A percentile compares a stretch with the other conserved stretches of the same genome.
Conservation (phyloP, 2,797 vertebrate genomes). For the Gobionotothen gibberifrons region DNA sequence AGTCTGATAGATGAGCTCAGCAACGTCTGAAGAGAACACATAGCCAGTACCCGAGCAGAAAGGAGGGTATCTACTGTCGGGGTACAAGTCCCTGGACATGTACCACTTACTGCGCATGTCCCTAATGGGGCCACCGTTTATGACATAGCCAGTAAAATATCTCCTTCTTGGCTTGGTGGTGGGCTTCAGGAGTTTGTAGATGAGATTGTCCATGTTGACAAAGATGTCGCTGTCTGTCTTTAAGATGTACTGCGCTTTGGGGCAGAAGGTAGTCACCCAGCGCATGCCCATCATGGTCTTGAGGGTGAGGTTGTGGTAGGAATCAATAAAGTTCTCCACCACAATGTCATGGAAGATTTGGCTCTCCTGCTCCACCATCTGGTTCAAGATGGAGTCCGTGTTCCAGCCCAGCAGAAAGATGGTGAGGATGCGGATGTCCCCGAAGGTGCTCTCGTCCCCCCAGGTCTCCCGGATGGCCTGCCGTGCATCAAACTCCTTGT, state of each 20-base stretch:
- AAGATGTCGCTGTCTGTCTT: constrained; percentile 99
- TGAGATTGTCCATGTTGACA: constrained; percentile 99
- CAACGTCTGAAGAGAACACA: constrained; percentile 96
- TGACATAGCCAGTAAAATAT: constrained; percentile 97
- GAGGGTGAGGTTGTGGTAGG: constrained; percentile 97
- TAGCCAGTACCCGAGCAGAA: constrained; percentile 99
- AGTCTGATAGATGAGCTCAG: constrained; percentile 96
- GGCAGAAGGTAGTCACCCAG: constrained; percentile 95
- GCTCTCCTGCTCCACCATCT: constrained; percentile 99
- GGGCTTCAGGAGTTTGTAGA: constrained; percentile 96
- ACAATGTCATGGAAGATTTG: constrained; percentile 98
- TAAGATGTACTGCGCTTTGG: constrained; percentile 95
- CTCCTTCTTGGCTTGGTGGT: constrained; percentile 93
- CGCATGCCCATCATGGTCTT: constrained; percentile 98
- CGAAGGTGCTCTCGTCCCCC: constrained; percentile 95
- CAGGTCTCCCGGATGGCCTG: constrained; percentile 97
- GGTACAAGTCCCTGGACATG: constrained; percentile 96
- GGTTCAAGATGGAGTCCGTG: constrained; percentile 90
- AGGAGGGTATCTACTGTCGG: constrained; percentile 95
- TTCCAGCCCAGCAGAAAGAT: constrained; percentile 96
- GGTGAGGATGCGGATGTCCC: constrained; percentile 91
- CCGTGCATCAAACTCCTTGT: constrained; percentile 97
- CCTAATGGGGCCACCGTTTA: constrained; percentile 95
- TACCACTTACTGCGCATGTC: constrained; percentile 99
- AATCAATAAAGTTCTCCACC: constrained; percentile 96